Percentiles rank a stretch among this genome's conserved stretches.
phyloP scores from a whole-genome alignment of 2,888 invertebrate genomes.

The Tetrapedia diversipes region DNA sequence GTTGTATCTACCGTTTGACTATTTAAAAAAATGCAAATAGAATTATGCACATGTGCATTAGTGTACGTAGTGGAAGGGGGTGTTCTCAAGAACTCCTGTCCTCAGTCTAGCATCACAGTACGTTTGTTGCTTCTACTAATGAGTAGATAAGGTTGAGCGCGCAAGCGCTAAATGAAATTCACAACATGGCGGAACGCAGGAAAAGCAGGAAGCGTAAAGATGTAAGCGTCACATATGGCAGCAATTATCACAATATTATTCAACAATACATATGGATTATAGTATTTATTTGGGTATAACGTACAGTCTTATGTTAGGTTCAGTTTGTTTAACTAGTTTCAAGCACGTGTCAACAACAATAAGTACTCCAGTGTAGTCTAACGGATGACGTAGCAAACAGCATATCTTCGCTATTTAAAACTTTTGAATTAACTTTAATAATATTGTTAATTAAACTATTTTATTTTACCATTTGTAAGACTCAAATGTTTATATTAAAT shows the following conservation, averaged over 20 bases:
- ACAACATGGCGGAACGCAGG: slow-evolving; percentile 86
- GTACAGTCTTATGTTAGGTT: slow-evolving; percentile 5
- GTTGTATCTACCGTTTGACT: too few relatives aligned
- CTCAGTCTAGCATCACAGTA: too few relatives aligned
- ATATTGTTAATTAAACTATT: background rate
- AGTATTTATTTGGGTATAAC: slow-evolving; percentile 16
- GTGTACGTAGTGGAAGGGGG: too few relatives aligned
- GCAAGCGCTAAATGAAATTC: slow-evolving; percentile 70
- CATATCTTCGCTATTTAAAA: slow-evolving; percentile 26
- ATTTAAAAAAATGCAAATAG: too few relatives aligned
- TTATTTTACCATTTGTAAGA: background rate
- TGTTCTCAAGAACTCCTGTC: too few relatives aligned
- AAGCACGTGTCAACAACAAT: slow-evolving; percentile 50
- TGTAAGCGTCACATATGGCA: slow-evolving; percentile 82
- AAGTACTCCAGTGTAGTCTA: slow-evolving; percentile 23
- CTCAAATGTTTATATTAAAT: background rate
- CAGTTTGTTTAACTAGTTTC: slow-evolving; percentile 5
- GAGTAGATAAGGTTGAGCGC: slow-evolving; percentile 41
- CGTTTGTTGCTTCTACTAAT: slow-evolving; percentile 28
- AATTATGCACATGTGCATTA: too few relatives aligned
- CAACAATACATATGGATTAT: slow-evolving; percentile 5
- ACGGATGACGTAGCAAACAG: slow-evolving; percentile 65
- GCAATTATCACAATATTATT: slow-evolving; percentile 46
- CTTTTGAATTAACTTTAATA: slow-evolving; percentile 23
- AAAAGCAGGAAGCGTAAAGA: slow-evolving; percentile 87